Conservation (phyloP, 2,113 vertebrate genomes). For the Apodemus speciosus region DNA sequence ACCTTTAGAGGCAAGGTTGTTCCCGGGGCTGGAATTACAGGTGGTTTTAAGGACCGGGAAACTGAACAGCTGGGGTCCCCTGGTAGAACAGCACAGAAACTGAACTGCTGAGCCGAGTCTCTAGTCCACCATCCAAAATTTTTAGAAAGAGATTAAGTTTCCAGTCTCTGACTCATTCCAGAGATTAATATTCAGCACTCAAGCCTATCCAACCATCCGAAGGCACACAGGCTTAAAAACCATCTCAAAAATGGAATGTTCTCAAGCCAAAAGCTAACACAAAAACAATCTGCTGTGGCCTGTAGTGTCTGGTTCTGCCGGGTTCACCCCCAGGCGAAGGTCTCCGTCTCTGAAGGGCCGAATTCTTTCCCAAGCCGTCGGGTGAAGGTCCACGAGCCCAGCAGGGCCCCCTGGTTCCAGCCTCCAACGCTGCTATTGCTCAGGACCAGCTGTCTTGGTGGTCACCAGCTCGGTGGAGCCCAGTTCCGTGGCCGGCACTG, state of each 20-base stretch:
- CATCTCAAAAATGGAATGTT: not conserved
- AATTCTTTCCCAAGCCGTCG: not conserved
- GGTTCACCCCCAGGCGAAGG: not conserved
- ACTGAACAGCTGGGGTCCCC: too few species aligned
- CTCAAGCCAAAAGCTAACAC: not conserved
- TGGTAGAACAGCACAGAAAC: too few species aligned
- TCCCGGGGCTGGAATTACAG: not conserved
- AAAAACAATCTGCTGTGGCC: fast-evolving
- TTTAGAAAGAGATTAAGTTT: not conserved
- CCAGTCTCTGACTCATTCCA: not conserved
- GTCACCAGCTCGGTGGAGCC: conserved; percentile 86
- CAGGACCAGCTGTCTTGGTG: conserved; percentile 84
- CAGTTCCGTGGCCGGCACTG: conserved; percentile 86
- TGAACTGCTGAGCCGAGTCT: not conserved
- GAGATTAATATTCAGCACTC: not conserved
- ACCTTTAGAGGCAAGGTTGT: not conserved
- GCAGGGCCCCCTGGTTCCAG: not conserved
- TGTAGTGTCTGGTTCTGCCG: not conserved
- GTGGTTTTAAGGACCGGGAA: not conserved
- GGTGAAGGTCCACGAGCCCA: not conserved
- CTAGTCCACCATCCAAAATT: not conserved
- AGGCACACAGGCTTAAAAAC: not conserved
- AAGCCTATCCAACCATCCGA: not conserved
- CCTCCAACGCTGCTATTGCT: not conserved
- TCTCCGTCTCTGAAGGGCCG: not conserved